A percentile compares a stretch with the other conserved stretches of the same genome.
These are phyloP conservation scores for Anarhynchus alexandrinus DNA, from an alignment of 2,113 vertebrate species.

Conservation along the genomic window DNA sequence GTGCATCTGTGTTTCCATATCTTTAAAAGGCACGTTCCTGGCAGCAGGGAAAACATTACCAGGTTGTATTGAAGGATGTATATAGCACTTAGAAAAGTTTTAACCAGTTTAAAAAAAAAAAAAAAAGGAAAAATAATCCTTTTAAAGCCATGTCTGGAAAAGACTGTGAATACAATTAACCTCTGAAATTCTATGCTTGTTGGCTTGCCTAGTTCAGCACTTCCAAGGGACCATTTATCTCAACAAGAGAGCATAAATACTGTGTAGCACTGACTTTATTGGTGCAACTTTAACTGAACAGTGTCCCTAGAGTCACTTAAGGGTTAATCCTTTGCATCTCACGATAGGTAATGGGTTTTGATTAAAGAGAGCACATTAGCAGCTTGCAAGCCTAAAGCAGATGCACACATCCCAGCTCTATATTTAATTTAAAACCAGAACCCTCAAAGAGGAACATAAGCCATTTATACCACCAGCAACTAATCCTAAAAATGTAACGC, in stretches of 20 bases:
- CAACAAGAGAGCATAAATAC: not conserved
- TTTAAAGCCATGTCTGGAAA: slow-evolving; percentile 24
- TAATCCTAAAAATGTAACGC: slow-evolving; percentile 19
- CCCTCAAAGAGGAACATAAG: slow-evolving; percentile 25
- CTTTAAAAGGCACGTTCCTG: not conserved
- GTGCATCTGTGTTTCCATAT: not conserved
- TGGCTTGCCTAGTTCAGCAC: not conserved
- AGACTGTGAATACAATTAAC: slow-evolving; percentile 49
- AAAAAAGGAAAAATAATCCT: slow-evolving; percentile 26
- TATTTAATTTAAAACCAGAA: slow-evolving; percentile 45
- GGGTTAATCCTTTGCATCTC: slow-evolving; percentile 47
- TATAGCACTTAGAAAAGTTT: not conserved
- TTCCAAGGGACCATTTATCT: slow-evolving; percentile 33
- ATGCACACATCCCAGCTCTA: not conserved
- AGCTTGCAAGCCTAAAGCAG: slow-evolving; percentile 10
- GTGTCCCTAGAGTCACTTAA: not conserved
- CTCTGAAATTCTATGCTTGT: slow-evolving; percentile 48
- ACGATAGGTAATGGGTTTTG: slow-evolving; percentile 33
- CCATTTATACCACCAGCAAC: slow-evolving; percentile 15
- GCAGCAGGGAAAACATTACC: not conserved
- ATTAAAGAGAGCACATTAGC: not conserved
- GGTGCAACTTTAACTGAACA: not conserved
- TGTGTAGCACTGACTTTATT: not conserved
- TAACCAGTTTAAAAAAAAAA: not conserved
- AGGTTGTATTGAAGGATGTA: not conserved